A percentile compares a stretch with the other conserved stretches of the same genome.
Conservation (phyloP, 1,140 invertebrate species). For the Stenopsyche tienmushanensis region DNA sequence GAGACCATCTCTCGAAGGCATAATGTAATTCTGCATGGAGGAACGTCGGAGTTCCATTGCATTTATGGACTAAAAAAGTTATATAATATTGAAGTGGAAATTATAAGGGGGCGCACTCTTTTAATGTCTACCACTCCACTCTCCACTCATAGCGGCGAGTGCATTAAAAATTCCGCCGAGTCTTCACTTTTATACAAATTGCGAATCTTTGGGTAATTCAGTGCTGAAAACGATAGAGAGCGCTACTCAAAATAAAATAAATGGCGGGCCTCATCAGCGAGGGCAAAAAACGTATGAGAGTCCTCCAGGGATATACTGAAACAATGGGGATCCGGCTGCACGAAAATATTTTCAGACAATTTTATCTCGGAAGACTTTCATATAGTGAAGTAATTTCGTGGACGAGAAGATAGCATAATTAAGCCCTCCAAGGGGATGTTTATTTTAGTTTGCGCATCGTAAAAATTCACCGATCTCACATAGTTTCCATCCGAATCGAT, state of each 20-base stretch:
- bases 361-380: too few species aligned
- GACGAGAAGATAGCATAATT: too few species aligned
- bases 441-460: too few species aligned
- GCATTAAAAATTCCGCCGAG: constrained; percentile 27
- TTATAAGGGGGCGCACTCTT: constrained; percentile 6
- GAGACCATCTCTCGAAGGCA: neutral
- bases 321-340: neutral
- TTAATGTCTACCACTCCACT: neutral
- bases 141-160: neutral
- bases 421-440: too few species aligned
- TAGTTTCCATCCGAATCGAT: too few species aligned
- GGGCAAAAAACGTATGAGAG: neutral
- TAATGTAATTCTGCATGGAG: too few species aligned
- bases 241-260: constrained; percentile 11
- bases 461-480: too few species aligned
- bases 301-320: constrained; percentile 5
- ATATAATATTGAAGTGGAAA: neutral
- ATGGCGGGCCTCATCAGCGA: constrained; percentile 6
- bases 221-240: constrained; percentile 9
- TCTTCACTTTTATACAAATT: constrained; percentile 21
- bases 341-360: constrained; percentile 2
- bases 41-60: too few species aligned
- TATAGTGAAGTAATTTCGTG: too few species aligned
- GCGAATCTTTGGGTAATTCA: neutral
- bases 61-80: constrained; percentile 3